phyloP scores from a whole-genome alignment of 1,140 invertebrate species.

The Fopius arisanus region DNA sequence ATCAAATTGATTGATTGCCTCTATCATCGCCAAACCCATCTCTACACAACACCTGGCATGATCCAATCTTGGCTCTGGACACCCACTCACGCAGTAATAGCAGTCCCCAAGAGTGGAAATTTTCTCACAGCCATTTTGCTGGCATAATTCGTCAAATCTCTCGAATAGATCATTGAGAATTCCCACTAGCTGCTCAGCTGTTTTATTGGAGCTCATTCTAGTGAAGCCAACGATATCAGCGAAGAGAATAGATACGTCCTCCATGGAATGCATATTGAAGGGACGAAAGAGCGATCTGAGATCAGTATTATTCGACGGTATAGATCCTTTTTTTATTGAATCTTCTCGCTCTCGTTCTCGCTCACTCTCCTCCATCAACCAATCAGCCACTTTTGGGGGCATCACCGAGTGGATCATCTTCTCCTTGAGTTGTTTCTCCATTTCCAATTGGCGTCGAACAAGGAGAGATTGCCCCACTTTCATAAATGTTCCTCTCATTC shows the following conservation, averaged over 20 bases:
- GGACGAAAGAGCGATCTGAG: conserved; percentile 86
- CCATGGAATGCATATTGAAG: conserved; percentile 95
- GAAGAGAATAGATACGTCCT: conserved; percentile 97
- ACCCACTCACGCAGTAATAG: conserved; percentile 94
- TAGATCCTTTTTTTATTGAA: conserved; percentile 61
- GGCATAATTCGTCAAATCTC: conserved; percentile 87
- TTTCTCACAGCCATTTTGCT: conserved; percentile 87
- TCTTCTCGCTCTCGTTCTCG: conserved; percentile 65
- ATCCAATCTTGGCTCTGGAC: conserved; percentile 85
- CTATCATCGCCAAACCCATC: conserved; percentile 89
- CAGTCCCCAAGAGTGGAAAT: conserved; percentile 96
- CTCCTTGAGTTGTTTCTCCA: conserved; percentile 94
- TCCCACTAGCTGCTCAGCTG: conserved; percentile 84
- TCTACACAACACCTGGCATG: conserved; percentile 90
- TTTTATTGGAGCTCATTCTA: conserved; percentile 96
- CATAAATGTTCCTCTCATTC: conserved; percentile 95
- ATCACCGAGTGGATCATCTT: conserved; percentile 98
- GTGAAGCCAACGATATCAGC: conserved; percentile 98
- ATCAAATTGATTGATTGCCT: conserved; percentile 88
- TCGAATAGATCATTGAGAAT: conserved; percentile 97
- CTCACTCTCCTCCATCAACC: conserved; percentile 80
- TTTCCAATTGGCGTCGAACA: conserved; percentile 86
- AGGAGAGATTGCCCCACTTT: conserved; percentile 93
- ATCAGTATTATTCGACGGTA: conserved; percentile 67
- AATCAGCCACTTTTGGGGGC: conserved; percentile 90